A percentile compares a stretch with the other conserved stretches of the same genome.
Evolutionary conservation across 2,797 vertebrate genomes (phyloP).

Genomic region (Paratrypauchen microcephalus): DNA sequence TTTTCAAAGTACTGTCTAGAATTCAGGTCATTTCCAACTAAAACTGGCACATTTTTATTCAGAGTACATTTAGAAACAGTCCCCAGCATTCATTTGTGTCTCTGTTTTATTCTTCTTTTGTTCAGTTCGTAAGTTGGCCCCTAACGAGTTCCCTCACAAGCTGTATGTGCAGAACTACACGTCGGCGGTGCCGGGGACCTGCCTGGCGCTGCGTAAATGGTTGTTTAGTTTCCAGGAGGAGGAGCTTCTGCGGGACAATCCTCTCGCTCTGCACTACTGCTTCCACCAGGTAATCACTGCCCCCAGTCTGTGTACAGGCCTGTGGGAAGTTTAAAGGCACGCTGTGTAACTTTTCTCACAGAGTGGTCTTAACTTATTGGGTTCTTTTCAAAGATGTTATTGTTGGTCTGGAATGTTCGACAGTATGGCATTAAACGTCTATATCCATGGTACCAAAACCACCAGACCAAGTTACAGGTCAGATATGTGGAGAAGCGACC

Average conservation of each 20-base stretch:
- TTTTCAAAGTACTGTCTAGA: too few relatives aligned
- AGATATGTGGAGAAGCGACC: too few relatives aligned
- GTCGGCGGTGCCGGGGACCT: slow-evolving; percentile 93
- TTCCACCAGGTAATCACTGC: slow-evolving; percentile 80
- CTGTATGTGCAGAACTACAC: slow-evolving; percentile 98
- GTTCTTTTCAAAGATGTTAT: too few relatives aligned
- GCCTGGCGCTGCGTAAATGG: slow-evolving; percentile 93
- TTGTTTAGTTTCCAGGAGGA: slow-evolving; percentile 96
- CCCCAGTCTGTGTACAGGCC: background rate
- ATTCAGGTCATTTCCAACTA: too few relatives aligned
- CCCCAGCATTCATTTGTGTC: slow-evolving; percentile 4
- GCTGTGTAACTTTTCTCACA: too few relatives aligned
- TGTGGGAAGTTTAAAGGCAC: background rate
- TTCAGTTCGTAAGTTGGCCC: slow-evolving; percentile 91
- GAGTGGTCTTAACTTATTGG: too few relatives aligned
- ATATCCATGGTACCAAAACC: too few relatives aligned
- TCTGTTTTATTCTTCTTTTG: slow-evolving; percentile 6
- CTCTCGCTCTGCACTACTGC: slow-evolving; percentile 92
- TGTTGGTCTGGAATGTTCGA: too few relatives aligned
- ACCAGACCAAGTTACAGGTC: too few relatives aligned
- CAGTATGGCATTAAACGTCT: too few relatives aligned
- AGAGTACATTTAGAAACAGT: background rate
- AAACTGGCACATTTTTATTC: too few relatives aligned
- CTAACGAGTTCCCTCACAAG: slow-evolving; percentile 98
- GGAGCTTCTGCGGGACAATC: slow-evolving; percentile 90